Evolutionary conservation across 53 echinoderm and acorn worm species (phyloP).

Genomic region (Temnopleurus reevesii): DNA sequence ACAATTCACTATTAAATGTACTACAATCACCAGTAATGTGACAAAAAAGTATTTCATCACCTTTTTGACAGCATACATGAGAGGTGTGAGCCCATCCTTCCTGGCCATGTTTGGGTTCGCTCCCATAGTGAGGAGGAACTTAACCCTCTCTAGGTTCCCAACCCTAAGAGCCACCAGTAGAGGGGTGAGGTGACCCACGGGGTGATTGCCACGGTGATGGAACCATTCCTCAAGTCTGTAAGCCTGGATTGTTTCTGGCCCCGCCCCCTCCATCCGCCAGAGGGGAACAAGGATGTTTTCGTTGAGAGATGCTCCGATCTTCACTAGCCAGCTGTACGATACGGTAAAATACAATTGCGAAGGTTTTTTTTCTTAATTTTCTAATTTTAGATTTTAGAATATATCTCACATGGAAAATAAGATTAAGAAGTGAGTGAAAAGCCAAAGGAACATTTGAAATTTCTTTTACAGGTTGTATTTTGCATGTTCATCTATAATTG

Average conservation of each 20-base stretch:
- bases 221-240: conserved; percentile 63
- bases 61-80: conserved; percentile 96
- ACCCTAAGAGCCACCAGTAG: conserved; percentile 52
- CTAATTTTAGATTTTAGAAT: too few species aligned
- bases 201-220: conserved; percentile 57
- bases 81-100: conserved; percentile 71
- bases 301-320: conserved; percentile 64
- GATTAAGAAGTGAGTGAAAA: too few species aligned
- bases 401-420: too few species aligned
- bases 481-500: too few species aligned
- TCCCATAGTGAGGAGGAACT: conserved; percentile 77
- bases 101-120: conserved; percentile 84
- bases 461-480: too few species aligned
- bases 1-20: too few species aligned
- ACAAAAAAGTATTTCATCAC: conserved; percentile 33
- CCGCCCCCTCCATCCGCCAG: conserved; percentile 41
- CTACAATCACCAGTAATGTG: too few species aligned
- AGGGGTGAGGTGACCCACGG: conserved; percentile 57
- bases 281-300: conserved; percentile 62
- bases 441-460: too few species aligned
- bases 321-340: conserved; percentile 53
- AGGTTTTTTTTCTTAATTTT: too few species aligned
- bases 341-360: too few species aligned
- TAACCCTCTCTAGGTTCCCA: conserved; percentile 50
- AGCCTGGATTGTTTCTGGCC: conserved; percentile 1